These are phyloP conservation scores for Orchesellides sinensis DNA, from an alignment of 2,888 invertebrate genomes.

Conservation along the genomic window DNA sequence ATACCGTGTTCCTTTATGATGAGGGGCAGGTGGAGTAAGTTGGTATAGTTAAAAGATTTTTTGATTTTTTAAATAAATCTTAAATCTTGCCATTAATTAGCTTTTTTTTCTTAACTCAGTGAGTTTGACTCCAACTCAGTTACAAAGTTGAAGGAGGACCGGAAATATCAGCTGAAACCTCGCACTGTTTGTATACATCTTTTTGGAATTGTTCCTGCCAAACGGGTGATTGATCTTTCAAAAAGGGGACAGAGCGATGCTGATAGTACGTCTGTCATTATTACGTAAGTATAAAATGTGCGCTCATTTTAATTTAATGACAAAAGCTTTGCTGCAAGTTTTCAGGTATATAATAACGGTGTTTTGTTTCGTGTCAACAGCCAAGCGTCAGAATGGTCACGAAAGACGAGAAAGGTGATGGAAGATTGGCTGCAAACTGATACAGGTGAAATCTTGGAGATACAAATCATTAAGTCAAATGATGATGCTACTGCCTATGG, in stretches of 20 bases:
- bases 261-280: too few relatives aligned
- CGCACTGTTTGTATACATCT: background rate
- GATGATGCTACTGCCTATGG: conserved; percentile 21
- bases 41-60: too few relatives aligned
- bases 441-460: background rate
- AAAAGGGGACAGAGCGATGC: background rate
- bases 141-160: background rate
- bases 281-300: background rate
- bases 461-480: background rate
- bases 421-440: conserved; percentile 11
- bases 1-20: conserved; percentile 34
- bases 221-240: background rate
- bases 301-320: background rate
- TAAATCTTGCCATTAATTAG: background rate
- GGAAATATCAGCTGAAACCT: background rate
- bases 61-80: too few relatives aligned
- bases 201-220: conserved; percentile 21
- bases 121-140: background rate
- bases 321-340: background rate
- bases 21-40: conserved; percentile 23
- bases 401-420: background rate
- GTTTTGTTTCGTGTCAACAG: background rate
- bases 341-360: background rate
- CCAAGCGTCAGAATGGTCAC: conserved; percentile 14
- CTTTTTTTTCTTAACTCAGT: background rate